Percentiles rank a stretch among this genome's conserved stretches.
phyloP scores from a whole-genome alignment of 2,888 invertebrate species.

The Automeris io region DNA sequence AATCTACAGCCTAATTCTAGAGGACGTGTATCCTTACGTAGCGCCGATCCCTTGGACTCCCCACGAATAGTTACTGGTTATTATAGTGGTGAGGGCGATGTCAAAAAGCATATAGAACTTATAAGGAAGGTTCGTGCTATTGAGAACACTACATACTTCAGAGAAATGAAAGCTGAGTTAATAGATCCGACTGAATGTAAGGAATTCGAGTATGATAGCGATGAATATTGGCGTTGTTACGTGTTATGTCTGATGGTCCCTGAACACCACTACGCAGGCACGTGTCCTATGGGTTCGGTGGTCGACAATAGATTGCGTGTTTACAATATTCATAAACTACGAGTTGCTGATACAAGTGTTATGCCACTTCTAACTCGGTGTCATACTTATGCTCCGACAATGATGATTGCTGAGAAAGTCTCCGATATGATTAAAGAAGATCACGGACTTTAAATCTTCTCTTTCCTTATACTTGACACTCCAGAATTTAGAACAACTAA shows the following conservation, averaged over 20 bases:
- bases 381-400: slow-evolving; percentile 17
- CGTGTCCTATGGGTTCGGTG: slow-evolving; percentile 45
- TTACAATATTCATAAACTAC: slow-evolving; percentile 49
- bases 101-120: not conserved
- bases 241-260: slow-evolving; percentile 1
- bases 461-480: no score
- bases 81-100: not conserved
- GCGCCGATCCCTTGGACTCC: slow-evolving; percentile 49
- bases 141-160: slow-evolving; percentile 5
- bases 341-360: slow-evolving; percentile 18
- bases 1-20: slow-evolving; percentile 50
- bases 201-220: slow-evolving; percentile 26
- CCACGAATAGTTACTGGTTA: not conserved
- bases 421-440: slow-evolving; percentile 18
- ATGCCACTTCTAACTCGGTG: slow-evolving; percentile 17
- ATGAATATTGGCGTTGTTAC: slow-evolving; percentile 18
- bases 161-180: not conserved
- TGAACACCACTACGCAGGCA: not conserved
- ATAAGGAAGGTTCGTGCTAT: not conserved
- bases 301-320: slow-evolving; percentile 60
- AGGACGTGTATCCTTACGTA: slow-evolving; percentile 64
- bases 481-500: no score
- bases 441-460: no score
- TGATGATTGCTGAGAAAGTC: slow-evolving; percentile 20
- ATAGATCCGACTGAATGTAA: slow-evolving; percentile 1